Evolutionary conservation across 1,140 invertebrate genomes (phyloP), one percentile per base, ranked within the genome.

Genomic region (Trichoplusia ni): DNA sequence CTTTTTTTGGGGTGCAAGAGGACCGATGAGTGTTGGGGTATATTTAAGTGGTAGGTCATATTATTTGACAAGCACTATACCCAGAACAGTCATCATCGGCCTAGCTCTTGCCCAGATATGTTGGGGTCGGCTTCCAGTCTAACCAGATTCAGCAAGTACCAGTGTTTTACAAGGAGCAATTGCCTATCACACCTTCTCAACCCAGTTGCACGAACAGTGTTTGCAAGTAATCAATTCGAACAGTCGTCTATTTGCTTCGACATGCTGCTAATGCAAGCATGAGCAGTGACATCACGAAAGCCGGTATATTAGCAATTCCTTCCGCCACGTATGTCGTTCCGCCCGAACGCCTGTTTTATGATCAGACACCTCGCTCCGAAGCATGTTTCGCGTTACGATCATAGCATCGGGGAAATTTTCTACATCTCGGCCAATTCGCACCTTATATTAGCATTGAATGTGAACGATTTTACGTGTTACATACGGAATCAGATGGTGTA

Each of bases 241-340:
- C 16, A 19, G 47, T 33, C 29, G n/a, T 9, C 29, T 29, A 23
- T 31, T 14, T 35, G 29, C 19, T 33, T 19, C 47, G n/a, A 51
- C 29, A 35, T 21, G 25, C 7, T 29, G 25, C 27, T 18, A 31
- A n/a, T 14, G 35, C 33, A 40, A 23, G 13, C 16, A 9, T 38
- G 21, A 38, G 19, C 35, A 35, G 33, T 38, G 35, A 54, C 19
- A 38, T 54, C 11, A 35, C 59, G 59, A 33, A 61, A 35, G 18
- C 19, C 44, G 42, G 29, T 21, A 61, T 49, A 61, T 61, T 49
- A 47, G 59, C 44, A 51, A 49, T 61, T 49, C 59, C 59, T 61
- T 61, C 59, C 59, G 59, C 42, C 35, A 37, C 59, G 59, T 38
- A 29, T 47, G 46, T 4, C 58, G 59, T 61, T 61, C 59, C 59